Evolutionary conservation across 2,113 vertebrate genomes (phyloP).

Genomic region (Lutjanus erythropterus): DNA sequence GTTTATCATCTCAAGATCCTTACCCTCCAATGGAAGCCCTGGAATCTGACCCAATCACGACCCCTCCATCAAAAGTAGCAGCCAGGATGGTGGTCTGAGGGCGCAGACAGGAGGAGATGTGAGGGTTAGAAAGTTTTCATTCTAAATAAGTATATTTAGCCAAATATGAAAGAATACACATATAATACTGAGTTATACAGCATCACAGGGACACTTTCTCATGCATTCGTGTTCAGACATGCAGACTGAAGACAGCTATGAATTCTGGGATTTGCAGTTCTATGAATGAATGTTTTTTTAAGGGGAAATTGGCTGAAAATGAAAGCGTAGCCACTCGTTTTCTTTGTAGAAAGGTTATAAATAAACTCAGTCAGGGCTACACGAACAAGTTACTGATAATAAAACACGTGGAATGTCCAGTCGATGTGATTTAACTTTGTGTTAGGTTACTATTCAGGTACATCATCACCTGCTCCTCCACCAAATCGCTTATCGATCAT

Average conservation of each 20-base stretch:
- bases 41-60: constrained; percentile 91
- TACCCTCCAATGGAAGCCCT: constrained; percentile 90
- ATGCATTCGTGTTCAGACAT: background rate
- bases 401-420: background rate
- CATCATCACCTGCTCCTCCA: constrained; percentile 36
- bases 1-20: constrained; percentile 54
- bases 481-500: background rate
- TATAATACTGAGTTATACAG: background rate
- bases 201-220: background rate
- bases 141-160: background rate
- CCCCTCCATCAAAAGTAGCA: constrained; percentile 88
- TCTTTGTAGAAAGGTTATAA: background rate
- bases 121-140: no score
- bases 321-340: background rate
- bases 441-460: background rate
- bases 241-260: background rate
- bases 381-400: background rate
- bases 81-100: constrained; percentile 92
- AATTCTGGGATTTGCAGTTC: constrained; percentile 68
- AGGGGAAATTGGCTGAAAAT: background rate
- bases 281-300: rapidly evolving
- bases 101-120: background rate
- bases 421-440: background rate
- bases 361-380: background rate
- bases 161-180: background rate